Percentiles rank a stretch among this genome's conserved stretches.
These are phyloP conservation scores for Nannoperca obscura DNA, from an alignment of 2,797 vertebrate species.

Conservation along the genomic window DNA sequence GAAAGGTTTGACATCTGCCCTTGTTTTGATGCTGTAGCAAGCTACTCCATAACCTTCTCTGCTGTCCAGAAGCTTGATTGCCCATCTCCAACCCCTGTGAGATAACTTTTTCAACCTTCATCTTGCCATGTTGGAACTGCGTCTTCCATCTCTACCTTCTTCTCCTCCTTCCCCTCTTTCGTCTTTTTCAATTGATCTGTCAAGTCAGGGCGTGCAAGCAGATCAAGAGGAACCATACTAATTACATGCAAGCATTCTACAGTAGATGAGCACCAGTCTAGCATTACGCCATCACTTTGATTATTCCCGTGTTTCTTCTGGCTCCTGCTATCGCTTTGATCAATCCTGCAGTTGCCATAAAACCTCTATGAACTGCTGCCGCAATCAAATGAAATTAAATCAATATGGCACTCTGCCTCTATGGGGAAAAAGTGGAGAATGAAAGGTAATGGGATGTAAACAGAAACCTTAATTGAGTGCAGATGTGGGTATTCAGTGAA, in stretches of 20 bases:
- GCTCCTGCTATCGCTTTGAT: conserved; percentile 61
- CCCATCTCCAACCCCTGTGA: conserved; percentile 30
- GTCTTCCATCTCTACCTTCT: neutral
- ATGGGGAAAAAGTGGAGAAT: conserved; percentile 47
- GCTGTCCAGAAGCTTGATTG: conserved; percentile 41
- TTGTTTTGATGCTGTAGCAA: conserved; percentile 54
- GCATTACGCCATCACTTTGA: conserved; percentile 59
- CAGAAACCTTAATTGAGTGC: conserved; percentile 61
- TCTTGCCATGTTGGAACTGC: conserved; percentile 4
- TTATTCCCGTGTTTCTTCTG: conserved; percentile 48
- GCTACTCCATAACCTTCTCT: conserved; percentile 40
- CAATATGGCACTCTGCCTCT: conserved; percentile 54
- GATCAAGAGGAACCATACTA: conserved; percentile 70
- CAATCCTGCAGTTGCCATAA: conserved; percentile 63
- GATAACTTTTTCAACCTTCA: conserved; percentile 20
- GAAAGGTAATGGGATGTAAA: conserved; percentile 68
- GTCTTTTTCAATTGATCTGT: conserved; percentile 67
- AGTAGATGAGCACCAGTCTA: conserved; percentile 45
- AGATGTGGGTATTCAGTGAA: conserved; percentile 52
- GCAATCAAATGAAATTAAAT: conserved; percentile 67
- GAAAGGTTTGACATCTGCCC: conserved; percentile 58
- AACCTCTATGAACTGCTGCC: conserved; percentile 49
- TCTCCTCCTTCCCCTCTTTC: conserved; percentile 12
- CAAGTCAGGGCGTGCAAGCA: conserved; percentile 39
- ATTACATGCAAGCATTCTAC: conserved; percentile 68